Evolutionary conservation across 2,888 invertebrate species (phyloP), one percentile per base, ranked within the genome.

Genomic region (Cacoxenus indagator): DNA sequence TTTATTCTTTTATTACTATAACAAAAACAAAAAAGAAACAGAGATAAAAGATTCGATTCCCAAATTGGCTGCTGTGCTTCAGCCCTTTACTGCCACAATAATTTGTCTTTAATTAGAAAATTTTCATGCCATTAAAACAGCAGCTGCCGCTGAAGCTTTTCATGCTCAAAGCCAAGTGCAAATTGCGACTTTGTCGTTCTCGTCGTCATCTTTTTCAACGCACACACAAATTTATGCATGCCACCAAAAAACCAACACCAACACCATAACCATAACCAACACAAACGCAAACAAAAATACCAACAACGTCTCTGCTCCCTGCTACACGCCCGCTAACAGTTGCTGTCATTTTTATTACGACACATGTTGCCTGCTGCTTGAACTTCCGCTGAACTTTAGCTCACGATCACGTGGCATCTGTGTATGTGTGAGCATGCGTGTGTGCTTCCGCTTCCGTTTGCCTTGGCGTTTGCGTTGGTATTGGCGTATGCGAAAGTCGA

Each of bases 41-140:
- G n/a, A n/a, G n/a, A n/a, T n/a, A n/a, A n/a, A n/a, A n/a, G n/a
- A n/a, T n/a, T n/a, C n/a, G n/a, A n/a, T n/a, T n/a, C n/a, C n/a
- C 31, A 31, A 4, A 31, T 31, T 9, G 31, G 9, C 9, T 31
- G 31, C 22, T 11, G 22, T 55, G 43, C 9, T n/a, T n/a, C n/a
- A n/a, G n/a, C n/a, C n/a, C n/a, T n/a, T n/a, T n/a, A n/a, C n/a
- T n/a, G n/a, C n/a, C n/a, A n/a, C n/a, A n/a, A n/a, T n/a, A 81
- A 81, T 83, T 81, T 79, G 82, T 75, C 74, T 76, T 80, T 82
- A 82, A 83, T 81, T 81, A 83, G 9, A 81, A 80, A 83, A 83
- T 81, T 83, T 83, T 82, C 83, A 81, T 81, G 83, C 77, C 81
- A 83, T 82, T 80, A 83, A 82, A 81, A 76, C 54, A 14, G 48